These are phyloP conservation scores for Pogonus chalceus DNA, from an alignment of 1,140 invertebrate genomes.

Conservation along the genomic window DNA sequence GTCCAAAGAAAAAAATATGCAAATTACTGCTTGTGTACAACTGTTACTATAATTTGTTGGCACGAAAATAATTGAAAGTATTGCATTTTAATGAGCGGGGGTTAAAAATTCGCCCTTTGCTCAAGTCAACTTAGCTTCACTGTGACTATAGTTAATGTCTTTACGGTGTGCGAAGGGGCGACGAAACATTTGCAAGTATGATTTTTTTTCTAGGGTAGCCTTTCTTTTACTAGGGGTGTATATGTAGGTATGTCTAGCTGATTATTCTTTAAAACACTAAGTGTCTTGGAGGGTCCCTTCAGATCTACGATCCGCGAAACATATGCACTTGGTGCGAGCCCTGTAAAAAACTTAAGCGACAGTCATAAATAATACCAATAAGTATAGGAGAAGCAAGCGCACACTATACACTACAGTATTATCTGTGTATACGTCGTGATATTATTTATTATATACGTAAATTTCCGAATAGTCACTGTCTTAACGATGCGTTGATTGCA, in stretches of 20 bases:
- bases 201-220: background rate
- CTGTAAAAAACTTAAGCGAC: background rate
- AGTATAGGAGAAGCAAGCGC: too few species aligned
- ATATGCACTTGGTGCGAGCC: background rate
- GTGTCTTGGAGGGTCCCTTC: background rate
- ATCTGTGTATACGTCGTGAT: too few species aligned
- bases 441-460: too few species aligned
- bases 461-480: too few species aligned
- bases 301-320: background rate
- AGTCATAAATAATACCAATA: background rate
- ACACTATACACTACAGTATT: too few species aligned
- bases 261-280: background rate
- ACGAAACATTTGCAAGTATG: background rate
- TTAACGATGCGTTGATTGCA: too few species aligned
- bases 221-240: too few species aligned
- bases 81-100: background rate
- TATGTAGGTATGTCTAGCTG: background rate
- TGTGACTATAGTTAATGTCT: background rate
- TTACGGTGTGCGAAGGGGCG: background rate
- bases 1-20: constrained; percentile 14
- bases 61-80: constrained; percentile 19
- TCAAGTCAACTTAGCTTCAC: background rate
- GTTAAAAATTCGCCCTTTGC: background rate
- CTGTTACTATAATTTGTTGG: constrained; percentile 19
- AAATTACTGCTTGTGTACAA: constrained; percentile 18